Evolutionary conservation across 2,113 vertebrate genomes (phyloP), one percentile per base, ranked within the genome.

Genomic region (Paradoxurus hermaphroditus): DNA sequence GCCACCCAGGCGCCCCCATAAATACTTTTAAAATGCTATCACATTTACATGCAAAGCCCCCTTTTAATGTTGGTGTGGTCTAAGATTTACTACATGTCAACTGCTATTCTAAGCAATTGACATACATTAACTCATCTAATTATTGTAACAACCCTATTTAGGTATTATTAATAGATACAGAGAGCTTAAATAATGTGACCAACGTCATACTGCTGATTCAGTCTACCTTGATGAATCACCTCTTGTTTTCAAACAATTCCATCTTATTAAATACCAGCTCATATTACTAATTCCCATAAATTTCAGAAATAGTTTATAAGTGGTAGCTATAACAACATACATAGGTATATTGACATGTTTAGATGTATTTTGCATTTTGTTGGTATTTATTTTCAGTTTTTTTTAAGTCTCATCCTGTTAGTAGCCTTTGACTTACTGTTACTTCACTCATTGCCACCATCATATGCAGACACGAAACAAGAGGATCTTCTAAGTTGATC

Each of bases 361-460:
- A 25, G 92, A 29, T 91, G 18, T 90, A 39, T 87, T 87, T 96
- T 96, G 41, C 51, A n/a, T 78, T 53, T 88, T 92, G 39, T 68
- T 90, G 75, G n/a, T 56, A 46, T 81, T 89, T 56, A 46, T 81
- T 89, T 85, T 86, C 7, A 18, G 10, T 68, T 62, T 96, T 65
- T 90, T 44, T 95, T 78, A 85, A 36, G 44, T 68, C 29, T 96
- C 53, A 46, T 88, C 31, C 39, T 95, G 4, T 90, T 83, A 67
- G 86, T 87, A 63, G 4, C 25, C 31, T 96, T 83, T 77, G 67
- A 75, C 15, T 15, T 90, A 25, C 77, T 65, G 2, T 93, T 86
- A 31, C 46, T 86, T 95, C 51, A 68, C 16, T 90, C 19, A 46
- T n/a, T 93, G 39, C 34, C 53, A 90, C 62, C 59, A 34, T 79